A percentile compares a stretch with the other conserved stretches of the same genome.
Evolutionary conservation across 2,113 vertebrate species (phyloP).

Genomic region (Paralichthys olivaceus): DNA sequence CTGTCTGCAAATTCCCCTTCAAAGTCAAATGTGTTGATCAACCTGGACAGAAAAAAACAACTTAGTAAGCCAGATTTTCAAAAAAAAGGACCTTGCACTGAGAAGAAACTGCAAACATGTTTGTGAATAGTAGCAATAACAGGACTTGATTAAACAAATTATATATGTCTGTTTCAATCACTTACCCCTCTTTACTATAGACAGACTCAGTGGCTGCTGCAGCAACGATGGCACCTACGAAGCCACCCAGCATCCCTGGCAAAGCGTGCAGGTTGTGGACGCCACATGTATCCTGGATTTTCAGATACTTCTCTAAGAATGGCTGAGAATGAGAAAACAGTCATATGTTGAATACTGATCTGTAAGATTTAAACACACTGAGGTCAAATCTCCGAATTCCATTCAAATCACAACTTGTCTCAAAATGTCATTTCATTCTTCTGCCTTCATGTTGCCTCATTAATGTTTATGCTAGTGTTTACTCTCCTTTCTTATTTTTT

Average conservation of each 20-base stretch:
- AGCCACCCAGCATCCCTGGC: constrained; percentile 91
- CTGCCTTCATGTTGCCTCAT: background rate
- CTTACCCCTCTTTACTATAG: constrained; percentile 88
- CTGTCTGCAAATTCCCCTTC: constrained; percentile 44
- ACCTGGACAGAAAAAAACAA: constrained; percentile 71
- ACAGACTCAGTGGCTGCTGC: constrained; percentile 80
- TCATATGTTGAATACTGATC: background rate
- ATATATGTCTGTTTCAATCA: background rate
- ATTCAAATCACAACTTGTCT: background rate
- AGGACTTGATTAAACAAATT: background rate
- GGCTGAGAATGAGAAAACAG: constrained; percentile 80
- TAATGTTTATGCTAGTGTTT: background rate
- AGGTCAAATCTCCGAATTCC: background rate
- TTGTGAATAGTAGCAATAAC: background rate
- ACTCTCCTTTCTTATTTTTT: background rate
- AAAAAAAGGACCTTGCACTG: too few species aligned
- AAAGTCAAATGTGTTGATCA: constrained; percentile 82
- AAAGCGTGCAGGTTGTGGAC: constrained; percentile 94
- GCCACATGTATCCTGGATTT: constrained; percentile 95
- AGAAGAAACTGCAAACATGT: background rate
- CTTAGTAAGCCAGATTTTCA: background rate
- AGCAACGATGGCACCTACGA: constrained; percentile 90
- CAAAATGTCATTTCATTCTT: background rate
- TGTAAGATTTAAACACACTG: background rate
- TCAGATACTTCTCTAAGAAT: constrained; percentile 87